Base-by-base conservation (phyloP, 2,888 invertebrate genomes). In the Melinaea menophilus region DNA sequence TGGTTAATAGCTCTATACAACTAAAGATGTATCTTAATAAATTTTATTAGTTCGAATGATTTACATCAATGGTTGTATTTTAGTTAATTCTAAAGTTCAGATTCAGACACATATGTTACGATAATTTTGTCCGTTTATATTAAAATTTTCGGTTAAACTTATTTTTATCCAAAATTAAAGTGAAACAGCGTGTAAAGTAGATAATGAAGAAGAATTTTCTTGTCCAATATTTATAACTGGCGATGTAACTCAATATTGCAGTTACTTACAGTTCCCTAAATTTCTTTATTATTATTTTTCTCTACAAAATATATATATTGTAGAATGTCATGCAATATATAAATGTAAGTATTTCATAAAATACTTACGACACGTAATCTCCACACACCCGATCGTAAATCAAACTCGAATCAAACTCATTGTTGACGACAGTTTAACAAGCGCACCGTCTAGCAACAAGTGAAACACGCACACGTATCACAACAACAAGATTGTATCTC, bases 351-450 rank as follows among this genome's bases (percentile, higher is more conserved):
- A 7, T 22, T 13, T 51, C 51, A 31, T 31, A 12, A 9, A 51
- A 11, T 55, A 60, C 46, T 45, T 41, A 9, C n/a, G 12, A 9
- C 34, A 41, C 5, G 7, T 11, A n/a, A 56, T 58, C 48, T 55
- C n/a, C 13, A 62, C 46, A 55, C 46, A 48, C 33, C 31, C 35
- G 33, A 51, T 59, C 59, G 51, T 41, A 54, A 59, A 59, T 51
- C 51, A 51, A 51, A 56, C 51, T 34, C 41, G 56, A 37, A 54
- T 56, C 35, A 48, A 48, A 55, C 35, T 54, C 41, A 47, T 45
- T 47, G 35, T 33, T 12, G 61, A 56, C 56, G 51, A 57, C 56
- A 61, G 33, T 57, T 41, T 33, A 61, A 61, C 48, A 48, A 61
- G 41, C 61, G 51, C 5, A 5, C 51, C 7, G 11, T 51, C 22